Base-by-base conservation (phyloP, 2,797 vertebrate species). In the Rhincodon typus region DNA sequence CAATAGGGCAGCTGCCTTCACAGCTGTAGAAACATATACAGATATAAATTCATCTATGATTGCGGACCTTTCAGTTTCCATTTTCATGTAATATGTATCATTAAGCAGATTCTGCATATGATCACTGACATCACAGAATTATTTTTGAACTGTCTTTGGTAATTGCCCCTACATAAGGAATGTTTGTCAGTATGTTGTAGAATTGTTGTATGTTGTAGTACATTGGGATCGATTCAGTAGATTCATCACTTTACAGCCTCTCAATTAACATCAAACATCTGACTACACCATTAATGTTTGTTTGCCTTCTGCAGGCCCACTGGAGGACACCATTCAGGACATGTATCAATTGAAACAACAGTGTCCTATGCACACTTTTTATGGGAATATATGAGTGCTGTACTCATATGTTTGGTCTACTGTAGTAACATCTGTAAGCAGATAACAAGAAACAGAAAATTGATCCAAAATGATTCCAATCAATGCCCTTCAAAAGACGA, bases 1-100 rank as follows among this genome's bases (percentile, higher is more conserved):
- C 88, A 66, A n/a, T 91, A 91, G 57, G 34, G 34, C 53, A 66
- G 34, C 57, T 91, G 88, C 57, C 57, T 66, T 17, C 34, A 21
- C 57, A 91, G 57, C 88, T 66, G 17, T n/a, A 91, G 88, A 91
- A 66, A 69, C n/a, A 91, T 66, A 69, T 67, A 13, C 62, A 42
- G n/a, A 25, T 42, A 69, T 23, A 42, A 25, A 69, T 93, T 69
- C 90, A 69, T 93, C 90, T 69, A 69, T 93, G 66, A 42, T 93
- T 93, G n/a, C n/a, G 42, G 66, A 69, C 66, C 90, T 93, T 93
- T 69, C 62, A 67, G 62, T 93, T 93, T 93, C 34, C n/a, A 42
- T 93, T 93, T 93, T 93, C 3, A 38, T 42, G n/a, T 25, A 42
- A 93, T 90, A 67, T 12, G 62, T 62, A 62, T 93, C 90, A 93